Evolutionary conservation across 1,140 invertebrate species (phyloP).

Genomic region (Drosophila novamexicana): DNA sequence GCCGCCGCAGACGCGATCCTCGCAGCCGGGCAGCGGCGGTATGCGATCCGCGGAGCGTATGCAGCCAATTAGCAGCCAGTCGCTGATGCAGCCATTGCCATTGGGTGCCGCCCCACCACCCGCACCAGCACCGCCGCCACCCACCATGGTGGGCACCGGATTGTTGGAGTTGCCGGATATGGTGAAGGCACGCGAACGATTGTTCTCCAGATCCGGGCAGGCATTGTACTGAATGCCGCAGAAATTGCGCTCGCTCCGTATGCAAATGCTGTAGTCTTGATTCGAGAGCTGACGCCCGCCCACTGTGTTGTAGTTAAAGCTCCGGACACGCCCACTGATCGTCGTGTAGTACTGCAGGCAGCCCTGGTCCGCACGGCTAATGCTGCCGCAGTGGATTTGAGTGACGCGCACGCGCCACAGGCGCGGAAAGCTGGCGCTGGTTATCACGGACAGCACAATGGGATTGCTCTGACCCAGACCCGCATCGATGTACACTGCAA

Average conservation of each 20-base stretch:
- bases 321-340: conserved; percentile 91
- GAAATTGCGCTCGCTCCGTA: conserved; percentile 93
- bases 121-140: conserved; percentile 85
- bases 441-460: conserved; percentile 91
- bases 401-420: conserved; percentile 92
- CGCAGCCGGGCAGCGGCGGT: conserved; percentile 82
- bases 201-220: conserved; percentile 87
- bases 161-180: conserved; percentile 90
- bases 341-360: conserved; percentile 92
- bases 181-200: conserved; percentile 88
- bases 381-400: conserved; percentile 91
- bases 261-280: conserved; percentile 94
- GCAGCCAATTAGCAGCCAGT: conserved; percentile 92
- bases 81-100: conserved; percentile 87
- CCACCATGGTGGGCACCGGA: conserved; percentile 88
- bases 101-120: conserved; percentile 48
- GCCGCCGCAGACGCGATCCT: conserved; percentile 86
- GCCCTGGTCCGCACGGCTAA: conserved; percentile 90
- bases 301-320: conserved; percentile 92
- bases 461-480: conserved; percentile 90
- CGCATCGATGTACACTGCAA: conserved; percentile 92
- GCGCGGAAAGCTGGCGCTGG: conserved; percentile 90
- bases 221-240: conserved; percentile 93
- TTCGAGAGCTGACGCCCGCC: conserved; percentile 93
- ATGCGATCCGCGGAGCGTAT: conserved; percentile 85